Evolutionary conservation across 2,797 vertebrate genomes (phyloP).

Genomic region (Typhlichthys eigenmanni): DNA sequence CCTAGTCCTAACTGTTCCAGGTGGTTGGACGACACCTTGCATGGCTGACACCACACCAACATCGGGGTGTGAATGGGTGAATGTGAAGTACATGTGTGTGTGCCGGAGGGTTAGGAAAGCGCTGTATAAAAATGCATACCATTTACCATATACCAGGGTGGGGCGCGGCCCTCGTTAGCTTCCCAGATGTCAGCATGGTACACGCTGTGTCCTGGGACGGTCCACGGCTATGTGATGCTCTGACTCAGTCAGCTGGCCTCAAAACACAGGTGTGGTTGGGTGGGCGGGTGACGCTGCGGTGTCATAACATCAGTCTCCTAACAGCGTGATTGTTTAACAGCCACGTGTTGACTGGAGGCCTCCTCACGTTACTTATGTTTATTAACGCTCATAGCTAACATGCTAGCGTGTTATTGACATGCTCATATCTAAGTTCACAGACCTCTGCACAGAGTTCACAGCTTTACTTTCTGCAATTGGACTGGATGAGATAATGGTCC

Average conservation of each 20-base stretch:
- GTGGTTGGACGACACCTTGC: no score
- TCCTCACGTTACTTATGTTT: constrained; percentile 33
- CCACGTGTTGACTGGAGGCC: constrained; percentile 19
- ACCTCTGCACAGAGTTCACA: neutral
- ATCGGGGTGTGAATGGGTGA: no score
- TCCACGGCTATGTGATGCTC: constrained; percentile 25
- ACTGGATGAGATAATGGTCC: constrained; percentile 16
- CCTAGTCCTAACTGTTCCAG: no score
- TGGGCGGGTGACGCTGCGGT: constrained; percentile 29
- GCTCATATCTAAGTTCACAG: no score
- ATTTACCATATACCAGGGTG: neutral
- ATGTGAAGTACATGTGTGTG: no score
- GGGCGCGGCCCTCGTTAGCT: constrained; percentile 38
- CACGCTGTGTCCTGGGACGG: constrained; percentile 48
- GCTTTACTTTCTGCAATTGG: constrained; percentile 7
- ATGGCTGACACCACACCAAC: no score
- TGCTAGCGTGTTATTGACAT: no score
- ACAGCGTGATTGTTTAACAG: constrained; percentile 35
- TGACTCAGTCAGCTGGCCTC: constrained; percentile 57
- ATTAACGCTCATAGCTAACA: constrained; percentile 15
- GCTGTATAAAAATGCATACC: neutral
- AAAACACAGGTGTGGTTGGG: constrained; percentile 40
- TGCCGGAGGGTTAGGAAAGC: no score
- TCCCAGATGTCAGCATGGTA: constrained; percentile 42
- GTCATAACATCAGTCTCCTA: constrained; percentile 36